Conservation (phyloP, 2,113 vertebrate species). For the Mesembrinibis cayennensis region DNA sequence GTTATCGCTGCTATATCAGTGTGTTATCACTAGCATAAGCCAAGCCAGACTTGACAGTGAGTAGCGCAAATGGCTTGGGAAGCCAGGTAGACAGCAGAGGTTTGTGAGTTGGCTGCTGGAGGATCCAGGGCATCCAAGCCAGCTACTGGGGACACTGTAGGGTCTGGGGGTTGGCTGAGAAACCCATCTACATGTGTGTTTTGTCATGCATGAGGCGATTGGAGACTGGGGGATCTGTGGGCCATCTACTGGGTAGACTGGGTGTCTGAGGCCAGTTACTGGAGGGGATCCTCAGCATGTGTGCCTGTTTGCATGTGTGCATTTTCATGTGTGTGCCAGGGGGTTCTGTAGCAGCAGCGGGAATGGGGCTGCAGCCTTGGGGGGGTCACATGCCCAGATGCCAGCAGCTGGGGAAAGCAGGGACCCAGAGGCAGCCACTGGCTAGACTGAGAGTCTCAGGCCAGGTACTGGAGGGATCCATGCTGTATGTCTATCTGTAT, state of each 20-base stretch:
- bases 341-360: not conserved
- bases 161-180: not conserved
- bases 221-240: not conserved
- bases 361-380: not conserved
- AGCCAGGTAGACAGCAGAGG: not conserved
- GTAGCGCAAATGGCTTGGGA: not conserved
- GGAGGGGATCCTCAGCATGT: not conserved
- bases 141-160: not conserved
- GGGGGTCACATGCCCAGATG: rapidly evolving
- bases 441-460: not conserved
- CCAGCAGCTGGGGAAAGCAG: not conserved
- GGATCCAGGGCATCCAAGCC: not conserved
- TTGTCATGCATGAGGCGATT: not conserved
- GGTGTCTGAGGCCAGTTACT: not conserved
- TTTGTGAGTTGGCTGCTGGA: not conserved
- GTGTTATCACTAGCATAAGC: not conserved
- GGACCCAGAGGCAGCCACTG: not conserved
- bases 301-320: not conserved
- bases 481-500: not conserved
- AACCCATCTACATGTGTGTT: not conserved
- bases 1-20: not conserved
- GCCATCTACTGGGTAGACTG: no score
- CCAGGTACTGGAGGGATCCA: not conserved
- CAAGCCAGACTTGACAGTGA: not conserved
- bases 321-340: not conserved